phyloP scores from a whole-genome alignment of 2,888 invertebrate species.

The Luperina testacea region DNA sequence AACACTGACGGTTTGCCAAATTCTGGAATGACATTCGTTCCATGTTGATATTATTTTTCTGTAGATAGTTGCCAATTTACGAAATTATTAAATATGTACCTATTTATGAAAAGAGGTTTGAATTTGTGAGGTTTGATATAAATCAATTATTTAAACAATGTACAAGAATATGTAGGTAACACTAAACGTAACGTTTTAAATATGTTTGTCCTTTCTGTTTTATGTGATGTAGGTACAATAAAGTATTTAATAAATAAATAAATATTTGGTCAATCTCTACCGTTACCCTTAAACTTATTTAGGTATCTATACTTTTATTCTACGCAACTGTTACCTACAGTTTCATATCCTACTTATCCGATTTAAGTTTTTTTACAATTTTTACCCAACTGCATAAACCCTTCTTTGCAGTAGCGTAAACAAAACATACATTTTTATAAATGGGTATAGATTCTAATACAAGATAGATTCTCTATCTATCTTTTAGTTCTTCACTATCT shows the following conservation, averaged over 20 bases:
- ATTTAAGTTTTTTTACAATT: not conserved
- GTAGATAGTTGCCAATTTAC: not conserved
- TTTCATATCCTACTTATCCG: not conserved
- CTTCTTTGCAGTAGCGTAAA: not conserved
- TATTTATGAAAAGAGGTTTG: not conserved
- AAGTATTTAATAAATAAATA: not conserved
- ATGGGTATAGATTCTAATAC: not conserved
- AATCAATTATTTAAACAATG: not conserved
- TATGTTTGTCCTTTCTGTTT: not conserved
- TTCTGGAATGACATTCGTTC: conserved; percentile 3
- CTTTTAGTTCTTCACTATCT: not conserved
- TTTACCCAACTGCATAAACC: not conserved
- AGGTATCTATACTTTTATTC: not conserved
- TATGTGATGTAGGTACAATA: not conserved
- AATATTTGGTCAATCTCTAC: not conserved
- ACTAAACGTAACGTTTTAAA: not conserved
- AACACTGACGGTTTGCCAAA: no score
- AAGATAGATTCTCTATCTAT: not conserved
- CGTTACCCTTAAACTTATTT: not conserved
- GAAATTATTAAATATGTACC: not conserved
- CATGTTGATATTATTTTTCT: not conserved
- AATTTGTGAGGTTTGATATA: not conserved
- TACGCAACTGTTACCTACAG: not conserved
- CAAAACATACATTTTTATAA: not conserved
- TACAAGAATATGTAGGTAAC: not conserved